These are phyloP conservation scores for Campoplex nolae DNA, from an alignment of 2,888 invertebrate genomes.

Conservation along the genomic window DNA sequence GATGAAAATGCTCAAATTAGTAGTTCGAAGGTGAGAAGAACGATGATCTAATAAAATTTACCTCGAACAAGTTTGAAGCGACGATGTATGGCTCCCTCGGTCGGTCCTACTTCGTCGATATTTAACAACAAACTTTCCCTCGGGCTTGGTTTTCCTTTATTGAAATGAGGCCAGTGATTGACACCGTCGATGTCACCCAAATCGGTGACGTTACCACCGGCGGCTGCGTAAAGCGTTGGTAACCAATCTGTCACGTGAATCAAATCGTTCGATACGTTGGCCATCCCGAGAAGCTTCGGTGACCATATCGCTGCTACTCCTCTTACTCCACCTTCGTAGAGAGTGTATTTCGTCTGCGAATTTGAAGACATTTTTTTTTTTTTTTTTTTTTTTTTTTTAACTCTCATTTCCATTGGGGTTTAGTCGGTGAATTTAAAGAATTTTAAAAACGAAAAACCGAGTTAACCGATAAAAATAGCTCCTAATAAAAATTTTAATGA, in stretches of 20 bases:
- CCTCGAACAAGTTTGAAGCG: slow-evolving; percentile 81
- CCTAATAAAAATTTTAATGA: too few species aligned
- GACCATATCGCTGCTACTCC: slow-evolving; percentile 89
- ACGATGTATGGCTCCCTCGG: slow-evolving; percentile 81
- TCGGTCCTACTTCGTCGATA: slow-evolving; percentile 84
- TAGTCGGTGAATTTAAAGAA: too few species aligned
- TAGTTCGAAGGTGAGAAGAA: not conserved
- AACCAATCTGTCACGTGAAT: slow-evolving; percentile 90
- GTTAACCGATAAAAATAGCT: too few species aligned
- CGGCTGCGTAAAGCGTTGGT: slow-evolving; percentile 88
- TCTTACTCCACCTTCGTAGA: slow-evolving; percentile 90
- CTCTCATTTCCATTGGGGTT: too few species aligned
- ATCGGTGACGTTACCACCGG: slow-evolving; percentile 85
- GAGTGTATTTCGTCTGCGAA: slow-evolving; percentile 88
- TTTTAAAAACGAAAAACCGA: too few species aligned
- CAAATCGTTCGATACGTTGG: slow-evolving; percentile 87
- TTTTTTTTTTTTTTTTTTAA: not conserved
- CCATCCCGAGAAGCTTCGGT: slow-evolving; percentile 86
- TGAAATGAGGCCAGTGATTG: slow-evolving; percentile 85
- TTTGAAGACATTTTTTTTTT: not conserved
- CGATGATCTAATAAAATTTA: slow-evolving; percentile 44
- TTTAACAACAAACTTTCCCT: slow-evolving; percentile 85
- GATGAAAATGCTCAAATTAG: too few species aligned
- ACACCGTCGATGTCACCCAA: slow-evolving; percentile 84
- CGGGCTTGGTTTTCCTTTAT: slow-evolving; percentile 79